These are phyloP conservation scores for Anguilla megastoma DNA, from an alignment of 2,797 vertebrate species.

Conservation along the genomic window DNA sequence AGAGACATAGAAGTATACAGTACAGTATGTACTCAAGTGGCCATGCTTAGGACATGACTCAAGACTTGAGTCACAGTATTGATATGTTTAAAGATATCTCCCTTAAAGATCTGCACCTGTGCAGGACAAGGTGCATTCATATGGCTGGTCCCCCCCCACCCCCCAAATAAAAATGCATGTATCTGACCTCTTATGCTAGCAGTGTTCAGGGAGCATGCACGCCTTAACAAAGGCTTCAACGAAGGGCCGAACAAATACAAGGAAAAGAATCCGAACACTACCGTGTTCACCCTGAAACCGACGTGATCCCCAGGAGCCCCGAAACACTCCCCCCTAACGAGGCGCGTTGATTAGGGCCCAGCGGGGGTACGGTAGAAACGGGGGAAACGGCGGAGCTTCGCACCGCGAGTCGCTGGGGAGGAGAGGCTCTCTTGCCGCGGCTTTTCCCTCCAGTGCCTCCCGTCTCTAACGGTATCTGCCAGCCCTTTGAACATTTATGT, in stretches of 20 bases:
- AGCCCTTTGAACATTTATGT: neutral
- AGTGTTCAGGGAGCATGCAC: neutral
- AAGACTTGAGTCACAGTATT: neutral
- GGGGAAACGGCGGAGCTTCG: neutral
- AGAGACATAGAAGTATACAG: too few species aligned
- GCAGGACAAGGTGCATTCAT: neutral
- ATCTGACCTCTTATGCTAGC: neutral
- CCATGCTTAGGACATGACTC: too few species aligned
- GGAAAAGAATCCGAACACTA: neutral
- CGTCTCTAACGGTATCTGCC: neutral
- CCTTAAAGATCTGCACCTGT: neutral
- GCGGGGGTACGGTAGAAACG: neutral
- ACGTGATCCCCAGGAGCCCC: neutral
- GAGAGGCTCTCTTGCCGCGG: neutral
- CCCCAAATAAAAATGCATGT: neutral
- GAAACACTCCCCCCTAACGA: neutral
- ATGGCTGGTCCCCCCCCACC: neutral
- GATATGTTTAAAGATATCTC: neutral
- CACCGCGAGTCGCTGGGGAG: neutral
- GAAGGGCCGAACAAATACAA: neutral
- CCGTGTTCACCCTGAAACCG: neutral
- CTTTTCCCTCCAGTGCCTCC: neutral
- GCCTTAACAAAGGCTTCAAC: neutral
- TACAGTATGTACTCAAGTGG: too few species aligned
- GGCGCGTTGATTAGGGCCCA: slow-evolving; percentile 13